phyloP scores from a whole-genome alignment of 2,113 vertebrate species.

The Steatornis caripensis region DNA sequence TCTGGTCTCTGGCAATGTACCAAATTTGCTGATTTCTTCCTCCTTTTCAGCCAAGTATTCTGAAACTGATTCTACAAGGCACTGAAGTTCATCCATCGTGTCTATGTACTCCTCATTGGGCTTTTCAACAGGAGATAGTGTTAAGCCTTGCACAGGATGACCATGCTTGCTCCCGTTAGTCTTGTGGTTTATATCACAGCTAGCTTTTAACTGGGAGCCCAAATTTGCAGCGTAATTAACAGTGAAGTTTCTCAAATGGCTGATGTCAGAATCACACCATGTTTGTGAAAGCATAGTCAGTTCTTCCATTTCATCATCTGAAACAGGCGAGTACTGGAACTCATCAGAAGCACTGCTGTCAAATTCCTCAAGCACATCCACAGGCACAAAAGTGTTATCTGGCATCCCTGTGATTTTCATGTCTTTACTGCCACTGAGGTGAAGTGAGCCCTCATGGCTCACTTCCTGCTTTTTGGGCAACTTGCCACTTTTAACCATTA shows the following conservation, averaged over 20 bases:
- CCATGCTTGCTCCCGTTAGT: conserved; percentile 12
- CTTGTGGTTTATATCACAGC: conserved; percentile 62
- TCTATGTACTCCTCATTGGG: conserved; percentile 78
- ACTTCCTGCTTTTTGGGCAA: conserved; percentile 68
- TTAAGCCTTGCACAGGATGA: conserved; percentile 46
- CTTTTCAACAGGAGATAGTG: conserved; percentile 73
- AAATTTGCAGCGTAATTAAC: not conserved
- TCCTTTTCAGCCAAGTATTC: conserved; percentile 94
- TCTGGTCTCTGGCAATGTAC: conserved; percentile 72
- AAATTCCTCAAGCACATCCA: conserved; percentile 72
- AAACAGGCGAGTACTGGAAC: conserved; percentile 79
- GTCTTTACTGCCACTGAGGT: conserved; percentile 55
- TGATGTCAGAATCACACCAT: conserved; percentile 27
- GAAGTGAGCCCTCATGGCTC: conserved; percentile 48
- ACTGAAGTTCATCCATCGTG: conserved; percentile 87
- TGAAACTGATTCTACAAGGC: conserved; percentile 89
- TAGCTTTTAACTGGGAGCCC: conserved; percentile 24
- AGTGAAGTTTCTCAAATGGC: conserved; percentile 22
- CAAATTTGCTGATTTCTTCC: conserved; percentile 89
- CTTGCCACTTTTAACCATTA: conserved; percentile 85
- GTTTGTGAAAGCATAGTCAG: conserved; percentile 56
- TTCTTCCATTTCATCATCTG: conserved; percentile 83
- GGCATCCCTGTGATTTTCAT: not conserved
- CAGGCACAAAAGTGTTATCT: conserved; percentile 32
- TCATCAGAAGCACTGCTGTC: conserved; percentile 86